These are phyloP conservation scores for Nothoprocta pentlandii DNA, from an alignment of 2,113 vertebrate genomes.

Conservation along the genomic window DNA sequence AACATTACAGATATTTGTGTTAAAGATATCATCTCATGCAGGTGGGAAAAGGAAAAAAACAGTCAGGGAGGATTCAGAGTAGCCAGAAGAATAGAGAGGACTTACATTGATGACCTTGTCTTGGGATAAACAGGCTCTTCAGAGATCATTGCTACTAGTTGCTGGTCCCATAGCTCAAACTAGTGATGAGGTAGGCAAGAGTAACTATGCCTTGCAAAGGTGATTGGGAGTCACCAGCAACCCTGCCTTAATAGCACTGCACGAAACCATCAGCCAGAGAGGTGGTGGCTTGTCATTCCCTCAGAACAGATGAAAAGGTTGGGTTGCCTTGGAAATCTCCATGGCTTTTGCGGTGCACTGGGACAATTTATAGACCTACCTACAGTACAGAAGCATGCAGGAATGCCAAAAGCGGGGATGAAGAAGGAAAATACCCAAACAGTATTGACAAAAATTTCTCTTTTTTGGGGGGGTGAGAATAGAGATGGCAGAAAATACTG, in stretches of 20 bases:
- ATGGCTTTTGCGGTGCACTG: neutral
- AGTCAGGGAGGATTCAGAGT: neutral
- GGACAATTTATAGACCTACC: neutral
- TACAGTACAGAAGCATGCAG: neutral
- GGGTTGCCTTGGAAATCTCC: neutral
- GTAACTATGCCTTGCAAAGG: no score
- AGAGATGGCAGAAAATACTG: neutral
- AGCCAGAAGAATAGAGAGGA: neutral
- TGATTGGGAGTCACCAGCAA: no score
- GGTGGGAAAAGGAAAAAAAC: no score
- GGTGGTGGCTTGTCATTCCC: no score
- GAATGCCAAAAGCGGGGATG: neutral
- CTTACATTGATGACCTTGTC: no score
- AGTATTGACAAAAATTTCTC: neutral
- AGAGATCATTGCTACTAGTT: no score
- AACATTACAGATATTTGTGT: neutral
- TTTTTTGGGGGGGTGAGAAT: neutral
- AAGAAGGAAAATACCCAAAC: neutral
- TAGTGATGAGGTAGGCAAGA: no score
- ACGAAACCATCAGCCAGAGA: no score
- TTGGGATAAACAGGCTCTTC: neutral
- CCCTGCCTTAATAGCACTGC: no score
- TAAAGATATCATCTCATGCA: neutral
- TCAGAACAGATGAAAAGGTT: neutral
- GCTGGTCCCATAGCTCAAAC: no score